Evolutionary conservation across 2,888 invertebrate genomes (phyloP).

Genomic region (Caenorhabditis sp.): DNA sequence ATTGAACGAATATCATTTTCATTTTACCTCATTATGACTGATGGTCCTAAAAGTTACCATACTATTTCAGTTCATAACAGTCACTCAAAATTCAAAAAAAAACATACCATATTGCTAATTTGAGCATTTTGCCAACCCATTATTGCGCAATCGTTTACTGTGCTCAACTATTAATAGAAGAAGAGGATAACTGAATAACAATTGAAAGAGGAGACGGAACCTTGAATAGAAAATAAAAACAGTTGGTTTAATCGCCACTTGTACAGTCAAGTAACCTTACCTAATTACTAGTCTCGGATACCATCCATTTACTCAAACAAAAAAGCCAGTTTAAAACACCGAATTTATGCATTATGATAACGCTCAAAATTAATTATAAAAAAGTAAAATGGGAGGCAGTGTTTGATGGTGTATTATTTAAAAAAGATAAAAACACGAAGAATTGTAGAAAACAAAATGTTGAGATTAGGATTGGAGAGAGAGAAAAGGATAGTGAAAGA

Average conservation of each 20-base stretch:
- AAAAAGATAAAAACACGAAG: not conserved
- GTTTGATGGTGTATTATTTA: not conserved
- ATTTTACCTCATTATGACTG: too few relatives aligned
- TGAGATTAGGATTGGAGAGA: not conserved
- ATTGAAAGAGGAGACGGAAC: not conserved
- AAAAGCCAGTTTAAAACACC: not conserved
- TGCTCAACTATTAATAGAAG: not conserved
- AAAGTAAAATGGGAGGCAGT: not conserved
- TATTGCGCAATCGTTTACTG: not conserved
- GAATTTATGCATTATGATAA: not conserved
- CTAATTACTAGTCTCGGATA: not conserved
- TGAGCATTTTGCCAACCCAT: not conserved
- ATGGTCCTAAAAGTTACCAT: too few relatives aligned
- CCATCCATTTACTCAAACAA: not conserved
- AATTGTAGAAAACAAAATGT: not conserved
- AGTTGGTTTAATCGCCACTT: conserved; percentile 10
- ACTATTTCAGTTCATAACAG: too few relatives aligned
- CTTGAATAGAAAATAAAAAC: not conserved
- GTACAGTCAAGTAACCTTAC: not conserved
- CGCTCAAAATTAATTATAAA: not conserved
- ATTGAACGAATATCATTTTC: too few relatives aligned
- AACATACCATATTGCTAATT: conserved; percentile 1
- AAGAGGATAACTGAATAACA: not conserved
- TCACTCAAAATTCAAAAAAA: not conserved
- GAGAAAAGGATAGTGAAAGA: not conserved